Percentiles rank a stretch among this genome's conserved stretches.
Conservation (phyloP, 2,797 vertebrate genomes). For the Peromyscus eremicus region DNA sequence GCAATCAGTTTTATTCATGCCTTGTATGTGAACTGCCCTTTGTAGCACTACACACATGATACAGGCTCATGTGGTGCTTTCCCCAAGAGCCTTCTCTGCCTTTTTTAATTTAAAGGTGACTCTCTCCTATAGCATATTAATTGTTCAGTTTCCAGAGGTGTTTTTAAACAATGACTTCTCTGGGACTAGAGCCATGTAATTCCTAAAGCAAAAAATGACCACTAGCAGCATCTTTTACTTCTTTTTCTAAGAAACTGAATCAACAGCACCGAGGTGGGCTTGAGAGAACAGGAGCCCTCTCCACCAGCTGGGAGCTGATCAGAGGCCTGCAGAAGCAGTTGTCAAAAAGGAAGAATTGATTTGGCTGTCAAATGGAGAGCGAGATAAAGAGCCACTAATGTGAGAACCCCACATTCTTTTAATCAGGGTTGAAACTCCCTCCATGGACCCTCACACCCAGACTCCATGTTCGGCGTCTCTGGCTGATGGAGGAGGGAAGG, state of each 20-base stretch:
- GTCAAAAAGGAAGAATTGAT: slow-evolving; percentile 37
- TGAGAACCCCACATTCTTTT: neutral
- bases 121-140: neutral
- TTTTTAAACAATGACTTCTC: neutral
- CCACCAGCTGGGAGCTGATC: slow-evolving; percentile 27
- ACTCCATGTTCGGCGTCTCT: neutral
- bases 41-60: neutral
- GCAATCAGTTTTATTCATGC: neutral
- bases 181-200: neutral
- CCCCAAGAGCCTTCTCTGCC: neutral
- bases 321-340: neutral
- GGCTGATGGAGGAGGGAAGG: neutral
- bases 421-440: neutral
- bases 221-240: neutral
- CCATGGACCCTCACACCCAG: neutral
- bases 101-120: neutral
- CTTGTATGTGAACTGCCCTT: neutral
- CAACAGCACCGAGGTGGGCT: neutral
- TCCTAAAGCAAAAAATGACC: neutral
- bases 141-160: neutral
- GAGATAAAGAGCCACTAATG: slow-evolving; percentile 41
- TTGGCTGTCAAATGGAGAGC: slow-evolving; percentile 41
- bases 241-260: neutral
- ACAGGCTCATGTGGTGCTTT: neutral
- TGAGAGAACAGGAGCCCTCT: neutral